These are phyloP conservation scores for Burhinus oedicnemus DNA, from an alignment of 2,113 vertebrate genomes.

Conservation along the genomic window DNA sequence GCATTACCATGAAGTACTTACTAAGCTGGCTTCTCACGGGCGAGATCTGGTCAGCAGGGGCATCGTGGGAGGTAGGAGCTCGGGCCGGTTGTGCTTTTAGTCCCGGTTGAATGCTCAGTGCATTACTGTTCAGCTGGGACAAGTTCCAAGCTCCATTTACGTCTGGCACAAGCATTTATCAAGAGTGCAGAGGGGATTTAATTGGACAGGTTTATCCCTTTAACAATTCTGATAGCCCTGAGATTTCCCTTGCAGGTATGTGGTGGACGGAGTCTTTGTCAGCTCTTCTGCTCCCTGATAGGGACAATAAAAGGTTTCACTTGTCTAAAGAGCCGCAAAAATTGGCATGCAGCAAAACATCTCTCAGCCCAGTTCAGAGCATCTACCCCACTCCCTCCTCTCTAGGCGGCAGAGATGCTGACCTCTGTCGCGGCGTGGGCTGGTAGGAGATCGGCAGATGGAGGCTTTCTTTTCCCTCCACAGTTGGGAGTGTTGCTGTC, in stretches of 20 bases:
- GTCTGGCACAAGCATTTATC: constrained; percentile 22
- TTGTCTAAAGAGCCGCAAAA: constrained; percentile 34
- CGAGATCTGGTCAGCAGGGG: neutral
- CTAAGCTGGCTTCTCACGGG: neutral
- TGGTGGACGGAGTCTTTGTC: constrained; percentile 21
- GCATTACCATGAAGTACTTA: neutral
- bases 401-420: neutral
- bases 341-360: neutral
- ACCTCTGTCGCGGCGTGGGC: neutral
- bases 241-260: constrained; percentile 39
- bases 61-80: neutral
- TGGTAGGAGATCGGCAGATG: neutral
- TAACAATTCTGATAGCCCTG: constrained; percentile 40
- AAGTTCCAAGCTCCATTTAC: constrained; percentile 25
- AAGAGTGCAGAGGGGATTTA: constrained; percentile 47
- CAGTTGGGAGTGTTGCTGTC: neutral
- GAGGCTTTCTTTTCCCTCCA: neutral
- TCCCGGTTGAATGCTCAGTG: neutral
- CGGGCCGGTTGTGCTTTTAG: neutral
- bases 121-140: constrained; percentile 9
- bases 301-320: constrained; percentile 8
- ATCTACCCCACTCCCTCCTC: neutral
- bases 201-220: constrained; percentile 53
- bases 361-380: neutral
- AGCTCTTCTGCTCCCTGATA: constrained; percentile 27